These are phyloP conservation scores for Leptinotarsa undecemlineata DNA, from an alignment of 1,140 invertebrate genomes.

Conservation along the genomic window DNA sequence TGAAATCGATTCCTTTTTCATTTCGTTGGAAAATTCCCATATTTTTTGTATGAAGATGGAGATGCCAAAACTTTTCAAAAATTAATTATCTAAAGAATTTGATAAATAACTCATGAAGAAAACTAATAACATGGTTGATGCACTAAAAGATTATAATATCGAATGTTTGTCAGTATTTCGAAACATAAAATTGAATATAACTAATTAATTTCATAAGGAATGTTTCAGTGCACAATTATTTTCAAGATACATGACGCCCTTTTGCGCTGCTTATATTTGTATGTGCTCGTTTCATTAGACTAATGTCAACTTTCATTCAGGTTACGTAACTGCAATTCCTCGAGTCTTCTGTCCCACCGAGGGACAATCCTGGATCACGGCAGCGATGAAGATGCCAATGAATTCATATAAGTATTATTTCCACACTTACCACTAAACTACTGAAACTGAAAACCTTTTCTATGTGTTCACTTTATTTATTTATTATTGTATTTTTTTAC, in stretches of 20 bases:
- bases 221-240: too few species aligned
- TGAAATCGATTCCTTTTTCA: too few species aligned
- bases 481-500: slow-evolving; percentile 28
- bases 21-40: too few species aligned
- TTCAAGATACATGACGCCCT: too few species aligned
- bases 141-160: too few species aligned
- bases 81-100: neutral
- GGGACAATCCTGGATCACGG: slow-evolving; percentile 40
- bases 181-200: too few species aligned
- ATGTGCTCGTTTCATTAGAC: neutral
- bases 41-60: too few species aligned
- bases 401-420: slow-evolving; percentile 32
- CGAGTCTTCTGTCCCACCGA: slow-evolving; percentile 48
- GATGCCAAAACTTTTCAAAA: too few species aligned
- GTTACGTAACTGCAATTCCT: slow-evolving; percentile 52
- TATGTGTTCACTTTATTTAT: slow-evolving; percentile 27
- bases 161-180: too few species aligned
- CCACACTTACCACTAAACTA: slow-evolving; percentile 16
- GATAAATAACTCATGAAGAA: neutral
- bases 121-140: neutral
- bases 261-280: neutral
- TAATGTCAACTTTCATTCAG: slow-evolving; percentile 35
- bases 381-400: slow-evolving; percentile 50
- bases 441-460: slow-evolving; percentile 18
- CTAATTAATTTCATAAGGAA: too few species aligned